phyloP scores from a whole-genome alignment of 2,888 invertebrate species.

The Epistrophe grossulariae region DNA sequence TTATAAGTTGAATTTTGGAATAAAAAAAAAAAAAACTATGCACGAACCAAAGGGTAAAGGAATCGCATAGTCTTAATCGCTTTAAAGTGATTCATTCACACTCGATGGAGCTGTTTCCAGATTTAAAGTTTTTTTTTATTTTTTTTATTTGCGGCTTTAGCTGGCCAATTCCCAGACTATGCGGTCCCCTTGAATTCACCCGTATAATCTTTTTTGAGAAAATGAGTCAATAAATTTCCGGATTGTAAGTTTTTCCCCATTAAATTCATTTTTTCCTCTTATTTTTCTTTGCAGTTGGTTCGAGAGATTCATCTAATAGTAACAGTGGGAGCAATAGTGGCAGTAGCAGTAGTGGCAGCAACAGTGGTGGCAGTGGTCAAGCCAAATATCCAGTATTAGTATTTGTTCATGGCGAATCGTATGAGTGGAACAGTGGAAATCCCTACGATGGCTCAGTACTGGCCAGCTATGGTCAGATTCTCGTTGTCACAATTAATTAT shows the following conservation, averaged over 20 bases:
- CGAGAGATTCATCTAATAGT: constrained; percentile 81
- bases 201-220: constrained; percentile 61
- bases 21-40: background rate
- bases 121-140: constrained; percentile 3
- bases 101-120: constrained; percentile 44
- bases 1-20: constrained; percentile 7
- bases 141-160: constrained; percentile 26
- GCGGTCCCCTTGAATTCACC: background rate
- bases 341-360: constrained; percentile 70
- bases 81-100: constrained; percentile 69
- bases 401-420: constrained; percentile 97
- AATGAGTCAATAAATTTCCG: constrained; percentile 75
- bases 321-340: constrained; percentile 76
- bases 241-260: constrained; percentile 59
- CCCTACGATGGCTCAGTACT: constrained; percentile 98
- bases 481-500: constrained; percentile 95
- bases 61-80: constrained; percentile 60
- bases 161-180: constrained; percentile 35
- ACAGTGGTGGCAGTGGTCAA: constrained; percentile 81
- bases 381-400: constrained; percentile 94
- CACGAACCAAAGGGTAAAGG: background rate
- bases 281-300: constrained; percentile 81
- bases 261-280: constrained; percentile 51
- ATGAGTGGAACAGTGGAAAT: constrained; percentile 99
- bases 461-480: constrained; percentile 95